phyloP scores from a whole-genome alignment of 2,113 vertebrate species.

The Solenodon paradoxus region DNA sequence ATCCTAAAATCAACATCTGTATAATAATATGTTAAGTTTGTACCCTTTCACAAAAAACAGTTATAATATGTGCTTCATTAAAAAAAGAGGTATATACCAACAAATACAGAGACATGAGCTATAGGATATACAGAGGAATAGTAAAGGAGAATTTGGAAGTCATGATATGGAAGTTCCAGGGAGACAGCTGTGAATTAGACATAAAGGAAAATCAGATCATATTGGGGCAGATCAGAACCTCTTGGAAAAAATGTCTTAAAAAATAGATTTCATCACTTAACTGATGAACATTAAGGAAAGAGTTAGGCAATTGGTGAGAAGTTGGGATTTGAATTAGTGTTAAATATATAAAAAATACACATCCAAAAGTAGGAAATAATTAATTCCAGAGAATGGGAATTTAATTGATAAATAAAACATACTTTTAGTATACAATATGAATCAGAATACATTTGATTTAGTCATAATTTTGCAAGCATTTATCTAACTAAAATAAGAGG shows the following conservation, averaged over 20 bases:
- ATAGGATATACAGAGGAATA: neutral
- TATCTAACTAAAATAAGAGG: neutral
- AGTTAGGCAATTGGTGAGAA: neutral
- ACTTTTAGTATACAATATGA: neutral
- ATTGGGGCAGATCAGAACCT: neutral
- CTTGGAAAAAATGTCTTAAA: neutral
- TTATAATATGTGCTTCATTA: neutral
- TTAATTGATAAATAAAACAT: neutral
- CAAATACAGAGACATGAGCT: neutral
- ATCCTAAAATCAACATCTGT: too few relatives aligned
- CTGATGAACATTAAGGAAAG: neutral
- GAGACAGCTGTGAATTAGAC: neutral
- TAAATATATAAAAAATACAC: neutral
- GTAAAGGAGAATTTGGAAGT: neutral
- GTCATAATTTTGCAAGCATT: neutral
- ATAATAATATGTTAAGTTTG: too few relatives aligned
- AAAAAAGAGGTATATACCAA: neutral
- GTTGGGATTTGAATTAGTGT: neutral
- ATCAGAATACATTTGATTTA: neutral
- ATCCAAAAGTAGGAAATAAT: neutral
- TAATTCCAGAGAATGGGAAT: neutral
- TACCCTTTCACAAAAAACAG: neutral
- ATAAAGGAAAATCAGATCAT: neutral
- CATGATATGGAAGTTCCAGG: neutral
- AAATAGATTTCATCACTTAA: neutral